Evolutionary conservation across 2,113 vertebrate species (phyloP).

Genomic region (Pogona vitticeps): DNA sequence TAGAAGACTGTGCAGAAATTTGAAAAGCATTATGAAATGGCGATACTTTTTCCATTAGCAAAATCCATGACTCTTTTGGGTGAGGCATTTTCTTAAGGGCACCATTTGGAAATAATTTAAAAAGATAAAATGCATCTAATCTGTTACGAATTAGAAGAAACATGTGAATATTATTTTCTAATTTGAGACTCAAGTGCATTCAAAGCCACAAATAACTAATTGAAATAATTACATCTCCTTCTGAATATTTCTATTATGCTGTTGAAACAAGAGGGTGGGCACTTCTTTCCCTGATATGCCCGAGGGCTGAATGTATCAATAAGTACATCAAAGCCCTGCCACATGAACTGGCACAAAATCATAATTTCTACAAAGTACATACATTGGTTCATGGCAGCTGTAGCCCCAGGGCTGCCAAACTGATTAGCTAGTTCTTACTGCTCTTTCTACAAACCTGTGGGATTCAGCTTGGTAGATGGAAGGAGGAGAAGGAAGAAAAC

Average conservation of each 20-base stretch:
- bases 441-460: slow-evolving; percentile 19
- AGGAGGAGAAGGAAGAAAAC: rapidly evolving
- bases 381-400: slow-evolving; percentile 38
- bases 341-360: background rate
- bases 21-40: slow-evolving; percentile 25
- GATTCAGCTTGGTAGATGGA: background rate
- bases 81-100: slow-evolving; percentile 33
- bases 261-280: slow-evolving; percentile 42
- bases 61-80: background rate
- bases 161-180: slow-evolving; percentile 81
- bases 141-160: slow-evolving; percentile 81
- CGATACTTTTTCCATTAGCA: background rate
- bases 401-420: slow-evolving; percentile 30
- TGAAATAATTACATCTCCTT: slow-evolving; percentile 81
- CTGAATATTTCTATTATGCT: slow-evolving; percentile 74
- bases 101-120: slow-evolving; percentile 79
- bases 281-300: slow-evolving; percentile 25
- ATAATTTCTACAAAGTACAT: background rate
- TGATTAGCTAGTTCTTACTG: slow-evolving; percentile 12
- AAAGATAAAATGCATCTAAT: slow-evolving; percentile 73
- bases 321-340: slow-evolving; percentile 66
- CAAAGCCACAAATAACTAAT: slow-evolving; percentile 80
- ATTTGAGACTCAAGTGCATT: slow-evolving; percentile 74
- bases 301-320: slow-evolving; percentile 48
- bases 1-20: slow-evolving; percentile 32